A percentile compares a stretch with the other conserved stretches of the same genome.
phyloP scores from a whole-genome alignment of 1,140 invertebrate genomes.

The Venustaconcha ellipsiformis region DNA sequence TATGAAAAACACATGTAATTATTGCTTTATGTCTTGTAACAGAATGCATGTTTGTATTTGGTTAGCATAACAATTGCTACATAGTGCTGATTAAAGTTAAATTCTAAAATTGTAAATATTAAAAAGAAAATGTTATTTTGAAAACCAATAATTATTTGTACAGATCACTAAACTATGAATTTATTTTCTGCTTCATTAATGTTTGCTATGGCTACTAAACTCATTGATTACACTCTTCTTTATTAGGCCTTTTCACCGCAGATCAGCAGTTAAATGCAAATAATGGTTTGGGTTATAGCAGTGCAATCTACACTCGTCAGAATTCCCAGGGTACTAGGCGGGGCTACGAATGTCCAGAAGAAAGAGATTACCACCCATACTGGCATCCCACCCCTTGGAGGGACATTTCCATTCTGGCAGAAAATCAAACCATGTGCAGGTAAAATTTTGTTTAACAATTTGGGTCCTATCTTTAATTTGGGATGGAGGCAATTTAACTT shows the following conservation, averaged over 20 bases:
- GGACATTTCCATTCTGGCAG: constrained; percentile 66
- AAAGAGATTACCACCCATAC: constrained; percentile 68
- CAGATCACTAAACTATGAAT: no score
- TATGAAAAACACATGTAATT: no score
- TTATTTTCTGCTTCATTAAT: background rate
- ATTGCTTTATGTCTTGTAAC: no score
- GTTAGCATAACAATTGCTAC: no score
- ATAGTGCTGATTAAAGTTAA: no score
- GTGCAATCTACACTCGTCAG: constrained; percentile 65
- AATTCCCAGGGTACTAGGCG: constrained; percentile 63
- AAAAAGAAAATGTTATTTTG: no score
- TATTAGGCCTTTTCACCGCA: constrained; percentile 64
- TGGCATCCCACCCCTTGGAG: constrained; percentile 68
- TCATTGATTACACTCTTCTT: background rate
- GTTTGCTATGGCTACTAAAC: no score
- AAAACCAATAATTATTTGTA: no score
- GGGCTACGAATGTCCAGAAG: constrained; percentile 69
- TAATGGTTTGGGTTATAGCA: constrained; percentile 61
- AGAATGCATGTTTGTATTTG: no score
- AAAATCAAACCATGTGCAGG: constrained; percentile 63
- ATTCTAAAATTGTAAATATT: no score
- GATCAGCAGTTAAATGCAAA: constrained; percentile 63
- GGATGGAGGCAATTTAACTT: no score
- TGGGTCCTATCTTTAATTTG: no score
- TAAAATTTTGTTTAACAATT: constrained; percentile 22